Base-by-base conservation (phyloP, 2,113 vertebrate genomes). In the Perca schrenkii region DNA sequence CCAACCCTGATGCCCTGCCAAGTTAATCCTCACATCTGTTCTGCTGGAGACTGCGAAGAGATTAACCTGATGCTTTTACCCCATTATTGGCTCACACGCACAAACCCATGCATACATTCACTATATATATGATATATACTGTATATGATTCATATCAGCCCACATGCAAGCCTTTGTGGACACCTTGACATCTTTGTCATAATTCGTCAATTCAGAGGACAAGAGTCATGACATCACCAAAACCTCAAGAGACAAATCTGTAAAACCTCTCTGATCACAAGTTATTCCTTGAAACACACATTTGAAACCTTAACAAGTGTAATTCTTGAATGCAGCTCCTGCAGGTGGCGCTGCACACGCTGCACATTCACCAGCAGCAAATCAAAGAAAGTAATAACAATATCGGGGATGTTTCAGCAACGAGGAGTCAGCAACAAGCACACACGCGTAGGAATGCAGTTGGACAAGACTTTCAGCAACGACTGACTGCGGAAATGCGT, bases 1-100 rank as follows among this genome's bases (percentile, higher is more conserved):
- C 67, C 62, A 76, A 31, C 46, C 43, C 58, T 2, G 50, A 78
- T 70, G 88, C 77, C 54, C 72, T 58, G 85, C 86, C 77, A 43
- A 85, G 84, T 61, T 86, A 92, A 93, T 93, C 89, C 88, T 66
- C 86, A 88, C 90, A 92, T 93, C 90, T 93, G 92, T 84, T 90
- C 88, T 54, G 67, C 78, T 77, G 69, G 75, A 88, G 80, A 87
- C 77, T 81, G 81, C 86, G 82, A 85, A 43, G 85, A 81, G 88
- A 86, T 92, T 91, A 85, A 90, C 81, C 86, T 91, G 68, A 72
- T 83, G 89, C 85, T 80, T 90, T 89, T 77, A 56, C 85, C 75
- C 79, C 86, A 68, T 79, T 56, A 62, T 31, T 67, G 66, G 6
- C 60, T 64, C 66, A 76, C 74, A 75, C 31, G 11, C 80, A 85